Conservation (phyloP, 2,113 vertebrate genomes). For the Protobothrops flavoviridis region DNA sequence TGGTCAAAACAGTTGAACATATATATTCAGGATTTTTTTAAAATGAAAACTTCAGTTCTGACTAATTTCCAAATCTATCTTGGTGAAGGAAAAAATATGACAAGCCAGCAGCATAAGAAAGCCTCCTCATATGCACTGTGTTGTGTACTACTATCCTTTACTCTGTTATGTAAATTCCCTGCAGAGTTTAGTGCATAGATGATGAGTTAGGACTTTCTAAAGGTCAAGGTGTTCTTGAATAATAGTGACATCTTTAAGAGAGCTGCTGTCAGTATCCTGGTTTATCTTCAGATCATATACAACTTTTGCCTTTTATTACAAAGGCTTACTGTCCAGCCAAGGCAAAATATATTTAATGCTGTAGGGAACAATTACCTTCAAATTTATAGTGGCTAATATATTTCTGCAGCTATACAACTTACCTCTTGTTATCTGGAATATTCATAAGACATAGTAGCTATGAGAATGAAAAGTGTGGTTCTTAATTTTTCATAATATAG, state of each 20-base stretch:
- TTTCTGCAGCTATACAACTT: neutral
- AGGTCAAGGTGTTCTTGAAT: constrained; percentile 11
- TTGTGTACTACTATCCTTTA: neutral
- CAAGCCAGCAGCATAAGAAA: neutral
- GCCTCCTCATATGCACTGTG: neutral
- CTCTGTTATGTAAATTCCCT: neutral
- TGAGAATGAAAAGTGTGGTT: neutral
- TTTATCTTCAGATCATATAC: neutral
- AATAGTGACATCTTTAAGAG: constrained; percentile 5
- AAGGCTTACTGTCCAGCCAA: neutral
- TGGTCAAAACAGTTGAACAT: constrained; percentile 2
- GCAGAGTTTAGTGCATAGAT: neutral
- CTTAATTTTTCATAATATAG: neutral
- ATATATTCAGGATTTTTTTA: neutral
- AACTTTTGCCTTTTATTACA: neutral
- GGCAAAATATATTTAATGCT: constrained; percentile 14
- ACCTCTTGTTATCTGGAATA: neutral
- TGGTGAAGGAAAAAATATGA: fast-evolving
- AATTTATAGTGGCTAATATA: constrained; percentile 16
- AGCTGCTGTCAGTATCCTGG: neutral
- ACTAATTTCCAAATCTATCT: neutral
- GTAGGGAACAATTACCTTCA: constrained; percentile 20
- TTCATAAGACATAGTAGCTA: neutral
- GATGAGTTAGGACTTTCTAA: constrained; percentile 15
- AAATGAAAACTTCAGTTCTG: neutral